Evolutionary conservation across 2,797 vertebrate species (phyloP).

Genomic region (Macropodus opercularis): DNA sequence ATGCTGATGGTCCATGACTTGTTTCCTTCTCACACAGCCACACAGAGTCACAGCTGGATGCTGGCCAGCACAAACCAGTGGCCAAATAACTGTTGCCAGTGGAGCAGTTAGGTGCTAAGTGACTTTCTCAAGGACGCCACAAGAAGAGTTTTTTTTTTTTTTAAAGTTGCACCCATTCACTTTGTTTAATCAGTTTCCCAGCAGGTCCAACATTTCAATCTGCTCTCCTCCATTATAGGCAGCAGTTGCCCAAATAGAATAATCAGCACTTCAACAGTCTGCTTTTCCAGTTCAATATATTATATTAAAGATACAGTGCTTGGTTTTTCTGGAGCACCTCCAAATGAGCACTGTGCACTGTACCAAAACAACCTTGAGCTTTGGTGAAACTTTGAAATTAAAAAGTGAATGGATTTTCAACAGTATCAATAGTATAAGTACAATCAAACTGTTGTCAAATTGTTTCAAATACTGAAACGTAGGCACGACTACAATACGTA

Average conservation of each 20-base stretch:
- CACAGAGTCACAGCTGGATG: conserved; percentile 36
- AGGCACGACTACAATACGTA: too few relatives aligned
- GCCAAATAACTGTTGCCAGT: conserved; percentile 44
- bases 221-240: background rate
- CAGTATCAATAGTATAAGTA: too few relatives aligned
- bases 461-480: too few relatives aligned
- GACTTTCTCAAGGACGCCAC: conserved; percentile 44
- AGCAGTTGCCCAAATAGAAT: conserved; percentile 6
- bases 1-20: conserved; percentile 26
- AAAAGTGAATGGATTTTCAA: background rate
- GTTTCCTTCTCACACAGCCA: conserved; percentile 24
- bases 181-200: conserved; percentile 35
- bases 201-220: conserved; percentile 30
- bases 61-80: conserved; percentile 22
- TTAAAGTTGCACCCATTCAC: conserved; percentile 18
- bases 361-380: background rate
- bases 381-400: background rate
- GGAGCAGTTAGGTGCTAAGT: conserved; percentile 37
- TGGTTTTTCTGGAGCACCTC: background rate
- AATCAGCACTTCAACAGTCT: conserved; percentile 2
- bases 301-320: background rate
- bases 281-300: background rate
- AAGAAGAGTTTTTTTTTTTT: conserved; percentile 17
- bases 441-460: too few relatives aligned
- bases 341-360: background rate